Evolutionary conservation across 92 coral and sea anemone genomes (phyloP), one percentile per base, ranked within the genome.

Genomic region (Porites rus): DNA sequence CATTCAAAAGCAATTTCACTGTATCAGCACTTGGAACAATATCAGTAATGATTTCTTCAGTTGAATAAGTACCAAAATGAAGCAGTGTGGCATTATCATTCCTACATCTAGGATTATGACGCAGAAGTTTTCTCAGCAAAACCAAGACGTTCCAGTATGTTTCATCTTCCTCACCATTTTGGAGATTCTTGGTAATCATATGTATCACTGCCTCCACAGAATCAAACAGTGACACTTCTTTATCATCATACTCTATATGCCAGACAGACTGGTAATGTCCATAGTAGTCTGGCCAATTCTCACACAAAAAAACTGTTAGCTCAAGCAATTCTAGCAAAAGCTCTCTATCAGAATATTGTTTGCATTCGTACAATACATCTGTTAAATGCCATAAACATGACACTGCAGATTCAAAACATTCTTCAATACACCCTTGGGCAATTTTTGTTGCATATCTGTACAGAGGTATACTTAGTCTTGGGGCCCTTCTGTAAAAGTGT

Each of bases 361-460:
- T 76, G 22, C 90, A 90, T 78, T 90, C 91, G 1, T 93, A 75
- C 90, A 90, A 59, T 90, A 90, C 76, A 43, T 90, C 88, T 1
- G 90, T 92, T 59, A 90, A 87, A 59, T 62, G 6, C 56, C 75
- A 84, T 10, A 93, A 68, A 76, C 91, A 94, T 31, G 80, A 88
- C 18, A 84, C 65, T 7, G 88, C 79, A 3, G 90, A 75, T 51
- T 78, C 62, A 62, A 88, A 81, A 51, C 81, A 74, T 46, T 72
- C 83, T 51, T 74, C 62, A 62, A 88, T 85, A 43, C 81, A 74
- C 46, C 77, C 83, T 79, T 90, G 92, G 1, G 92, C 94, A 6
- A 91, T 91, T 61, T 84, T 85, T 81, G 85, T 89, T 8, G 94
- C 94, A 73, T 88, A 94, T 75, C 84, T 88, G 92, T 92, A 88